Evolutionary conservation across 2,888 invertebrate genomes (phyloP).

Genomic region (Melieria picta): DNA sequence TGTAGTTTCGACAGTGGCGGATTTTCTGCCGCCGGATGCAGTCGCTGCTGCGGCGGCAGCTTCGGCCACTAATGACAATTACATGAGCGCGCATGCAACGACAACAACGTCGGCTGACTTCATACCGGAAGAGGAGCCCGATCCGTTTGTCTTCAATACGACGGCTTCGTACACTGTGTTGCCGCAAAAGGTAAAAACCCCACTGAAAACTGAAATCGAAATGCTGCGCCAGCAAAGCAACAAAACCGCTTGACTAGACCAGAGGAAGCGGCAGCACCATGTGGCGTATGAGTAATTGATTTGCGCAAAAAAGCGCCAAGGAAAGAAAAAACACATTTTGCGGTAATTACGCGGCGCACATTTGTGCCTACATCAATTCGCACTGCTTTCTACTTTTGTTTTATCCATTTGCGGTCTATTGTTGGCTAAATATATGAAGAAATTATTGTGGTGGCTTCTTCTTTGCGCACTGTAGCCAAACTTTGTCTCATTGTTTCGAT

Average conservation of each 20-base stretch:
- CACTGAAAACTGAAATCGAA: not conserved
- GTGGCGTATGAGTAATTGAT: not conserved
- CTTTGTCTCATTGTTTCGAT: too few relatives aligned
- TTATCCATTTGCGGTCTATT: too few relatives aligned
- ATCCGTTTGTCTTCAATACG: constrained; percentile 62
- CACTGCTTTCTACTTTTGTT: too few relatives aligned
- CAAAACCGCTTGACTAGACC: not conserved
- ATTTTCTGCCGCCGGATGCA: constrained; percentile 54
- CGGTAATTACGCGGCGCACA: too few relatives aligned
- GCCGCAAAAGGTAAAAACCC: constrained; percentile 56
- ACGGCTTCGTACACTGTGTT: constrained; percentile 55
- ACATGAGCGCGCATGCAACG: not conserved
- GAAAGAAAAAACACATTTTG: too few relatives aligned
- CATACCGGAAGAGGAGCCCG: constrained; percentile 48
- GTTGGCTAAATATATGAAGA: too few relatives aligned
- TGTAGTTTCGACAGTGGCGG: constrained; percentile 69
- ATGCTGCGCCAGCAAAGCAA: too few relatives aligned
- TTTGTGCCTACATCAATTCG: too few relatives aligned
- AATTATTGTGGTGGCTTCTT: too few relatives aligned
- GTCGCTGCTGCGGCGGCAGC: constrained; percentile 16
- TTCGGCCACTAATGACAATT: constrained; percentile 21
- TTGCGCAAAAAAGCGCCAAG: too few relatives aligned
- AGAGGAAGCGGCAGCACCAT: too few relatives aligned
- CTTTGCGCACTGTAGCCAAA: too few relatives aligned
- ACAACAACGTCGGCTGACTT: constrained; percentile 37